Percentiles rank a stretch among this genome's conserved stretches.
These are phyloP conservation scores for Drosophila repleta DNA, from an alignment of 1,140 invertebrate genomes.

Conservation along the genomic window DNA sequence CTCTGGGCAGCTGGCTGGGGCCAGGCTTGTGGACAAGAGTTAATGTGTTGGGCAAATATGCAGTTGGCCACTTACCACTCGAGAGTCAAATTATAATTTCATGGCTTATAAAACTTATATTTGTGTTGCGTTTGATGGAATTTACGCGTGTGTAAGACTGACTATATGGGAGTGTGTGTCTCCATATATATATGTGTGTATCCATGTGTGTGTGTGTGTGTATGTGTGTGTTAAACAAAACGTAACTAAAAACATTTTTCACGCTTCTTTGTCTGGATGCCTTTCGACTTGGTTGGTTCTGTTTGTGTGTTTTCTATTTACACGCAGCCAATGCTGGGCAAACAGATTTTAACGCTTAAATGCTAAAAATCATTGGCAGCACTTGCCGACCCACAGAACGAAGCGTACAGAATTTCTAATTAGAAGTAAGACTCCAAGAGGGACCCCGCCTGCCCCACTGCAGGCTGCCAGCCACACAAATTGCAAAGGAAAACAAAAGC, in stretches of 20 bases:
- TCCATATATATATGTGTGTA: conserved; percentile 1
- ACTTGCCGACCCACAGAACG: conserved; percentile 31
- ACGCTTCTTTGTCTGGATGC: conserved; percentile 71
- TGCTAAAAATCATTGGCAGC: conserved; percentile 68
- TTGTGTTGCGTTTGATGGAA: conserved; percentile 78
- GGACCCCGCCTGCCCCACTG: background rate
- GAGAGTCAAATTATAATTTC: conserved; percentile 80
- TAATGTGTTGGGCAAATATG: conserved; percentile 73
- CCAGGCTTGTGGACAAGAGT: conserved; percentile 55
- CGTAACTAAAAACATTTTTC: conserved; percentile 81
- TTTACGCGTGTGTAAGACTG: conserved; percentile 30
- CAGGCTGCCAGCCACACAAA: conserved; percentile 71
- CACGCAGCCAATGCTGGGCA: conserved; percentile 58
- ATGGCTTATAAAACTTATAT: conserved; percentile 82
- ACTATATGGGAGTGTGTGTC: conserved; percentile 6
- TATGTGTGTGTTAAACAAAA: conserved; percentile 63
- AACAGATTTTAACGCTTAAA: conserved; percentile 82
- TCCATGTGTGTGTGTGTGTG: conserved; percentile 7
- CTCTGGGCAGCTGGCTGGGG: background rate
- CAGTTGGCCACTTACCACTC: conserved; percentile 76
- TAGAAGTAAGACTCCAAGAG: conserved; percentile 72
- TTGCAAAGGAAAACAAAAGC: conserved; percentile 78
- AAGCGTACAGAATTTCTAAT: conserved; percentile 78
- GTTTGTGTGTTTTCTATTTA: conserved; percentile 74
- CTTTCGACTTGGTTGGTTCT: conserved; percentile 23